These are phyloP conservation scores for Uloborus diversus DNA, from an alignment of 1,140 invertebrate genomes.

Conservation along the genomic window DNA sequence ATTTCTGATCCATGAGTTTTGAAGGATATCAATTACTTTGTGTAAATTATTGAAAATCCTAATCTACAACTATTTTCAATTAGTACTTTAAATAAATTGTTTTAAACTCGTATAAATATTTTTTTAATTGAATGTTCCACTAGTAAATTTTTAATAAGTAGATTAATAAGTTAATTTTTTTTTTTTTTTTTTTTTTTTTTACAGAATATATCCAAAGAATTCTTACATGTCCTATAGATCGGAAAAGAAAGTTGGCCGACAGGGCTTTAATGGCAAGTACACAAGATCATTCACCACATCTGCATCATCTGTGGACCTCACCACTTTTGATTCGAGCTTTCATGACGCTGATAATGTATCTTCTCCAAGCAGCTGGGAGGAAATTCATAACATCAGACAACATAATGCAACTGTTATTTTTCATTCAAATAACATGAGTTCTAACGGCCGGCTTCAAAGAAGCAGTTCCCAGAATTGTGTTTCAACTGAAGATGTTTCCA, in stretches of 20 bases:
- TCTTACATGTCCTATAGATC: slow-evolving; percentile 77
- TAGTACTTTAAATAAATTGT: too few relatives aligned
- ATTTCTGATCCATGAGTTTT: too few relatives aligned
- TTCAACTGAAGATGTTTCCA: background rate
- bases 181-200: slow-evolving; percentile 61
- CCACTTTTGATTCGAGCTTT: slow-evolving; percentile 12
- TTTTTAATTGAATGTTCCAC: too few relatives aligned
- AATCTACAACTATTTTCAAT: too few relatives aligned
- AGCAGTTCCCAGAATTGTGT: slow-evolving; percentile 43
- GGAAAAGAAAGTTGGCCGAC: slow-evolving; percentile 67
- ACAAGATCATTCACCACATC: slow-evolving; percentile 77
- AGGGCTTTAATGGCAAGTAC: slow-evolving; percentile 78
- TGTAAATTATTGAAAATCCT: too few relatives aligned
- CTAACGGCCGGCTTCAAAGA: slow-evolving; percentile 16
- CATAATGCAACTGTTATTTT: slow-evolving; percentile 65
- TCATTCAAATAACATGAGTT: slow-evolving; percentile 50
- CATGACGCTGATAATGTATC: slow-evolving; percentile 16
- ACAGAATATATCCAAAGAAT: slow-evolving; percentile 81
- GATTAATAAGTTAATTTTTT: too few relatives aligned
- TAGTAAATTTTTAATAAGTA: too few relatives aligned
- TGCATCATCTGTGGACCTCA: slow-evolving; percentile 52
- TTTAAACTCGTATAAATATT: too few relatives aligned
- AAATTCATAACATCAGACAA: slow-evolving; percentile 62
- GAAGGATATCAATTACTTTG: too few relatives aligned
- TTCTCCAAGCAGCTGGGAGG: slow-evolving; percentile 62